Evolutionary conservation across 2,113 vertebrate species (phyloP).

Genomic region (Plectropomus leopardus): DNA sequence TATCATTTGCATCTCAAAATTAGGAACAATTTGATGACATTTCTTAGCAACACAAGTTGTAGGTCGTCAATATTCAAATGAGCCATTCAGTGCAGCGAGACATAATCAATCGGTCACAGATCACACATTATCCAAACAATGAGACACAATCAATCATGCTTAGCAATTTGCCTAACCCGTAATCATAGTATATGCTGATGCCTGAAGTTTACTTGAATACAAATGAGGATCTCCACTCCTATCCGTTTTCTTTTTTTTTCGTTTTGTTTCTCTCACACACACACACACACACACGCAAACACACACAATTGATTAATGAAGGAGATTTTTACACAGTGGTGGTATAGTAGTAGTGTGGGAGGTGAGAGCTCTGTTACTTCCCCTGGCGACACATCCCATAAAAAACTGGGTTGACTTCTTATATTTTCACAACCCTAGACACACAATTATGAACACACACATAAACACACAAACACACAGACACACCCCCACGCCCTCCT

Average conservation of each 20-base stretch:
- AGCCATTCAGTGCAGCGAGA: constrained; percentile 35
- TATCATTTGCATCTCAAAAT: constrained; percentile 30
- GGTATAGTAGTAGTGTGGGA: background rate
- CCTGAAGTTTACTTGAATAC: constrained; percentile 76
- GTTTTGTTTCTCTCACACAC: background rate
- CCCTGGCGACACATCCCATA: constrained; percentile 42
- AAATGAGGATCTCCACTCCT: constrained; percentile 55
- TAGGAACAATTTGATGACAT: constrained; percentile 44
- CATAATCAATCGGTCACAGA: constrained; percentile 67
- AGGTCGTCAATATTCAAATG: constrained; percentile 71
- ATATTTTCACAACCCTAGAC: constrained; percentile 59
- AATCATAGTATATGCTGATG: constrained; percentile 77
- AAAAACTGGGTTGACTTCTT: constrained; percentile 61
- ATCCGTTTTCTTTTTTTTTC: background rate
- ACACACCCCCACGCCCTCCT: constrained; percentile 30
- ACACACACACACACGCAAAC: constrained; percentile 13
- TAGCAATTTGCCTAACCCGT: constrained; percentile 66
- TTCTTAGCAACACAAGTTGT: constrained; percentile 42
- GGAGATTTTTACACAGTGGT: constrained; percentile 37
- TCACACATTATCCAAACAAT: constrained; percentile 77
- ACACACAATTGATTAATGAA: constrained; percentile 73
- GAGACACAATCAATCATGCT: constrained; percentile 79
- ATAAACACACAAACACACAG: background rate
- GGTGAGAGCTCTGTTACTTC: constrained; percentile 59
- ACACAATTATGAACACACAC: constrained; percentile 7